phyloP scores from a whole-genome alignment of 2,113 vertebrate genomes.

The Tragulus kanchil region DNA sequence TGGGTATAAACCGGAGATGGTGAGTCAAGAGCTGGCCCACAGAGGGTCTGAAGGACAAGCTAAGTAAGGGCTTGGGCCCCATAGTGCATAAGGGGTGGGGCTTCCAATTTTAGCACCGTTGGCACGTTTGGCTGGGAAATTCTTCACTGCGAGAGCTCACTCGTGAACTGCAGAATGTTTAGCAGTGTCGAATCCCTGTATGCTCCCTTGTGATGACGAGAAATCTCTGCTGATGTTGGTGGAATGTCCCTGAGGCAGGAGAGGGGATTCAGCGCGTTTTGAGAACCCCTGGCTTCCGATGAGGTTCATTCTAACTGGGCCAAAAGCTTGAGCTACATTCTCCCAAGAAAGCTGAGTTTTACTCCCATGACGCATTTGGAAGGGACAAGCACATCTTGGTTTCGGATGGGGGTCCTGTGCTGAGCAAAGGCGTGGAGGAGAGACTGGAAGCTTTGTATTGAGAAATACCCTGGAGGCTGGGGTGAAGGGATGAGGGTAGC shows the following conservation, averaged over 20 bases:
- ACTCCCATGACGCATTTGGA: too few species aligned
- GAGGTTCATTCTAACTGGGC: neutral
- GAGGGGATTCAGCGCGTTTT: rapidly evolving
- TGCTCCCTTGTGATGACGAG: neutral
- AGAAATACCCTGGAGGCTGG: rapidly evolving
- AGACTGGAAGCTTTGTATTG: neutral
- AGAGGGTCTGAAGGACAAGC: too few species aligned
- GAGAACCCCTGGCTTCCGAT: neutral
- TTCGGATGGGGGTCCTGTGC: neutral
- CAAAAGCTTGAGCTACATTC: neutral
- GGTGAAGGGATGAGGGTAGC: rapidly evolving
- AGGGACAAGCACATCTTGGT: neutral
- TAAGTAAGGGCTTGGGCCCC: too few species aligned
- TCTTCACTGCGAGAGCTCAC: neutral
- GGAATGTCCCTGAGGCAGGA: neutral
- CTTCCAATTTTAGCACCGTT: too few species aligned
- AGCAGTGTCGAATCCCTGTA: neutral
- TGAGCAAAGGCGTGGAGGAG: neutral
- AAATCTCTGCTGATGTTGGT: neutral
- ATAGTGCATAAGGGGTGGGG: rapidly evolving
- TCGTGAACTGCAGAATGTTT: neutral
- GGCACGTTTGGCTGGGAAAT: neutral
- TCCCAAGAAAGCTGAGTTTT: neutral
- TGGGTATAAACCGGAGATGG: neutral
- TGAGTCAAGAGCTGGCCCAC: rapidly evolving